Percentiles rank a stretch among this genome's conserved stretches.
phyloP scores from a whole-genome alignment of 2,113 vertebrate species.

The Larimichthys crocea region DNA sequence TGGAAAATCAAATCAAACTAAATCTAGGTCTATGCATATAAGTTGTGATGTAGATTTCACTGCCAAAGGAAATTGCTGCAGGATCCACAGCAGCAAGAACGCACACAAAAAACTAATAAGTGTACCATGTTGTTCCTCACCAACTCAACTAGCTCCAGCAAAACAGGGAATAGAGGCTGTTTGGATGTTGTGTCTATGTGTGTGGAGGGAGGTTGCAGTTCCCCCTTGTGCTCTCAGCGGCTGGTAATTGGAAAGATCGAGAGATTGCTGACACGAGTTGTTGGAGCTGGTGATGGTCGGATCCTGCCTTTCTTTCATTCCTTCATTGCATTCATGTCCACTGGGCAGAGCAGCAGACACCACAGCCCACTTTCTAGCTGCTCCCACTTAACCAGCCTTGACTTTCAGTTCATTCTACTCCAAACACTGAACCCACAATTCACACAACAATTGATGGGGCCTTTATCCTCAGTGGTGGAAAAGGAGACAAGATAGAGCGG shows the following conservation, averaged over 20 bases:
- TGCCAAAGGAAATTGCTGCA: not conserved
- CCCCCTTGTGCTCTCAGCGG: constrained; percentile 36
- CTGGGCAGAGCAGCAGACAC: constrained; percentile 60
- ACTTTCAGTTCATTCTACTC: constrained; percentile 32
- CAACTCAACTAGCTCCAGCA: constrained; percentile 9
- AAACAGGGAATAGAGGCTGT: constrained; percentile 7
- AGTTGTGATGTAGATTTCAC: not conserved
- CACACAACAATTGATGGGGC: constrained; percentile 19
- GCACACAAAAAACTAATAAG: constrained; percentile 34
- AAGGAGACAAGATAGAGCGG: not conserved
- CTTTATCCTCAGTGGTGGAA: not conserved
- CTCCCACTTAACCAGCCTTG: constrained; percentile 49
- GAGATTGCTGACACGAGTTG: constrained; percentile 69
- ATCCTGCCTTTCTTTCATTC: constrained; percentile 52
- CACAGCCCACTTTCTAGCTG: constrained; percentile 35
- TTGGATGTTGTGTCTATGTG: constrained; percentile 13
- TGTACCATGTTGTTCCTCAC: constrained; percentile 21
- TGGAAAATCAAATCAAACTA: not conserved
- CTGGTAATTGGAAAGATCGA: constrained; percentile 70
- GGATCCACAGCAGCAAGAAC: not conserved
- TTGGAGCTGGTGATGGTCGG: constrained; percentile 57
- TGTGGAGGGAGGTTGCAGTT: not conserved
- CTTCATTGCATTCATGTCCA: constrained; percentile 53
- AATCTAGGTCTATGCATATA: not conserved
- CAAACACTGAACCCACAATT: constrained; percentile 13